Base-by-base conservation (phyloP, 2,797 vertebrate genomes). In the Hoplostethus mediterraneus region DNA sequence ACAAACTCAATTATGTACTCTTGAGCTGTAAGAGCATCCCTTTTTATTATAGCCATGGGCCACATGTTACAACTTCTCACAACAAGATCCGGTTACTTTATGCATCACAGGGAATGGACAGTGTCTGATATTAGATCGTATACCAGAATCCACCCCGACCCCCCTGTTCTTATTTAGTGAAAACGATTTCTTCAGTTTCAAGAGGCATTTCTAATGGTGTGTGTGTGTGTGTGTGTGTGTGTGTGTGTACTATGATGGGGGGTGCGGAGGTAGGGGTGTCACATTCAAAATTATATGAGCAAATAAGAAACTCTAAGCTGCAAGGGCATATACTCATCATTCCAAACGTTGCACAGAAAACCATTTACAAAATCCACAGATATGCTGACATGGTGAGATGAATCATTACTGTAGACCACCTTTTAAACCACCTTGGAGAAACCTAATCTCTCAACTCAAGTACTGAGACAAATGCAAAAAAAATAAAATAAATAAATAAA, bases 1-100 rank as follows among this genome's bases (percentile, higher is more conserved):
- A 86, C 85, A 83, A 88, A 83, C 90, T 92, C 82, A 88, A 90
- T 92, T 89, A 93, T 83, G 83, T 85, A 82, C 82, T 91, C 88
- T 80, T 85, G 79, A 88, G 83, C 82, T 78, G 73, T 80, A 72
- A 90, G 82, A 91, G 83, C 81, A 80, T 85, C 85, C 67, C 81
- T 85, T 84, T 61, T 90, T 87, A 91, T 90, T 89, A 89, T 72
- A 83, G 83, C 81, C 84, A 82, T 82, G 87, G 73, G 89, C 80
- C 81, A 72, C 77, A 79, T 76, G 67, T 71, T 75, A 71, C 71
- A 80, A 49, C 76, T 82, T 77, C 68, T 67, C 66, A 73, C 73
- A 77, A 80, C 62, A 80, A 82, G 80, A 84, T 80, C 71, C 51
- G 28, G 67, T 70, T 57, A 51, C 79, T 57, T 21, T 60, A 81